Conservation (phyloP, 1,140 invertebrate species). For the Acyrthosiphon pisum region DNA sequence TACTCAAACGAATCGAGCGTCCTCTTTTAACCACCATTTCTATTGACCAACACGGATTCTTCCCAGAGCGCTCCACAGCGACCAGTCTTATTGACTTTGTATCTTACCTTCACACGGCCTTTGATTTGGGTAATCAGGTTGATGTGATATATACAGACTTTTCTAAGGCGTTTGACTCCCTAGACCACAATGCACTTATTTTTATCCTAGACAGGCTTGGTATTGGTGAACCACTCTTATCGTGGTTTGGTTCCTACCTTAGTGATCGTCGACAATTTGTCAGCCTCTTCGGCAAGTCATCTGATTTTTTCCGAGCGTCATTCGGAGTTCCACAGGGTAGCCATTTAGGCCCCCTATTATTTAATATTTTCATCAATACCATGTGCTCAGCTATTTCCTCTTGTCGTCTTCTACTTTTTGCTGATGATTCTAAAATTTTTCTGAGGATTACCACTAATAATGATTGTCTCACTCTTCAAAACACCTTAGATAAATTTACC, state of each 20-base stretch:
- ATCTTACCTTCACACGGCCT: no score
- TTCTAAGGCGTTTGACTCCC: no score
- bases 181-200: no score
- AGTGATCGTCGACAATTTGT: not conserved
- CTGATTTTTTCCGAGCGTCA: not conserved
- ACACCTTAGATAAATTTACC: no score
- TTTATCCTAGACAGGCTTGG: no score
- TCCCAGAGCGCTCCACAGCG: no score
- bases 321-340: not conserved
- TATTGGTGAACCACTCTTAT: no score
- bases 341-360: not conserved
- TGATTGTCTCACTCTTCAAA: no score
- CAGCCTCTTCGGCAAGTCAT: not conserved
- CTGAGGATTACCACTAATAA: no score
- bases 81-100: no score
- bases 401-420: conserved; percentile 12
- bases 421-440: not conserved
- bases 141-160: no score
- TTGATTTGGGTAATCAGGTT: no score
- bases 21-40: not conserved
- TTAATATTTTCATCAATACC: conserved; percentile 2
- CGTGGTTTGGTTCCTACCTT: not conserved
- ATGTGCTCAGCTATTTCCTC: not conserved
- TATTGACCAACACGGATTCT: not conserved
- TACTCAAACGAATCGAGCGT: not conserved